Conservation (phyloP, 2,113 vertebrate genomes). For the Castor canadensis region DNA sequence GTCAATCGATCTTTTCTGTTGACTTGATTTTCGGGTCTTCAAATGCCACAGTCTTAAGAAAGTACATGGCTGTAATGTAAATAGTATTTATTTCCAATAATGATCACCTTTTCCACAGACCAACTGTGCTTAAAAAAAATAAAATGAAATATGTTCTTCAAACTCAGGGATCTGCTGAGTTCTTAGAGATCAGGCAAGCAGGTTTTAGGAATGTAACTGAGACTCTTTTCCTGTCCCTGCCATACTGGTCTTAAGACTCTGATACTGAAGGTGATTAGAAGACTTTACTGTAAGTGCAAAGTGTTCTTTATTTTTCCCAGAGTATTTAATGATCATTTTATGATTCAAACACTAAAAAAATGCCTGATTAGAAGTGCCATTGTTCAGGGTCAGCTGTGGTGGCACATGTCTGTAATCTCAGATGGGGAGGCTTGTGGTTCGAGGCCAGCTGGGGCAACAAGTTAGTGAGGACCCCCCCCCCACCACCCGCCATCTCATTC, state of each 20-base stretch:
- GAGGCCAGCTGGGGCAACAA: too few species aligned
- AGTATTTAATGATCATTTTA: not conserved
- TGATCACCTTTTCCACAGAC: not conserved
- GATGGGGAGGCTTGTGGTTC: too few species aligned
- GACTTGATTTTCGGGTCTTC: not conserved
- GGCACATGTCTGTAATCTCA: too few species aligned
- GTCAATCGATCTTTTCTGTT: not conserved
- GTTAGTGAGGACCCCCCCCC: too few species aligned
- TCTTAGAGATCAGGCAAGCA: conserved; percentile 5
- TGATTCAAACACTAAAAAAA: conserved; percentile 18
- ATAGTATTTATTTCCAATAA: not conserved
- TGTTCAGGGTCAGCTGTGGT: not conserved
- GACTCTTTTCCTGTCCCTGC: not conserved
- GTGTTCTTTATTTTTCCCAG: conserved; percentile 29
- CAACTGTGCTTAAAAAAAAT: not conserved
- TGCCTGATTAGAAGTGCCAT: not conserved
- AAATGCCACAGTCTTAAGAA: not conserved
- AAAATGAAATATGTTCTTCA: not conserved
- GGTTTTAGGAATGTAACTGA: not conserved
- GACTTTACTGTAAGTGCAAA: not conserved
- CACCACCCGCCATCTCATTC: too few species aligned
- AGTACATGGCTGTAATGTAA: not conserved
- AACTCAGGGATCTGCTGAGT: not conserved
- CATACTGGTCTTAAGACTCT: not conserved
- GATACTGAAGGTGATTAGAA: conserved; percentile 1